Conservation (phyloP, 2,113 vertebrate species). For the Anser cygnoides region DNA sequence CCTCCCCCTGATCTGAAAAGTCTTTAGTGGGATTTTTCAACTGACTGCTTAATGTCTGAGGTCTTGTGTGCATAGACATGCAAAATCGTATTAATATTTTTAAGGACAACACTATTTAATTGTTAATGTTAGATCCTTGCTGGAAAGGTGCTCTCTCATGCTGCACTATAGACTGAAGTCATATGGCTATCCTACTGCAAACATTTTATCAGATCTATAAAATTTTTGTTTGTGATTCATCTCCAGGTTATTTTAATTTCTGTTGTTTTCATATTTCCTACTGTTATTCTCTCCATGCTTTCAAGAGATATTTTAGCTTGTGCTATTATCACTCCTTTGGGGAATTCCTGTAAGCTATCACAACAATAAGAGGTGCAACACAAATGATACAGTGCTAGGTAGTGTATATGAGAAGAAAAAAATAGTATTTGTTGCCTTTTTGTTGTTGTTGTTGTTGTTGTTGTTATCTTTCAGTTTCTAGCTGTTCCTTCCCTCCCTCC, state of each 20-base stretch:
- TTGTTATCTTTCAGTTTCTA: not conserved
- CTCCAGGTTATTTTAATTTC: not conserved
- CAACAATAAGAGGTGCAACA: not conserved
- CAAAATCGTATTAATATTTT: not conserved
- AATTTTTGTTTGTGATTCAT: not conserved
- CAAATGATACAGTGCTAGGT: not conserved
- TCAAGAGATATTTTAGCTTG: not conserved
- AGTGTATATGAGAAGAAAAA: not conserved
- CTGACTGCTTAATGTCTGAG: not conserved
- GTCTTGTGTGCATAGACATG: not conserved
- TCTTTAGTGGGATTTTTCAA: not conserved
- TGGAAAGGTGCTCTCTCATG: not conserved
- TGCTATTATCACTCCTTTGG: not conserved
- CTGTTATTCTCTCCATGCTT: not conserved
- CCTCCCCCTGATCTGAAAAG: not conserved
- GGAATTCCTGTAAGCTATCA: not conserved
- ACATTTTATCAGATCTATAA: not conserved
- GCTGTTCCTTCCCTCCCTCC: not conserved
- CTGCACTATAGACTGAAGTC: not conserved
- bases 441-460: not conserved
- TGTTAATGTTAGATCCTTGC: not conserved
- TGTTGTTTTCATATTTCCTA: not conserved
- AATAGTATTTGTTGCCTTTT: not conserved
- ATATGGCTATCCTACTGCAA: fast-evolving
- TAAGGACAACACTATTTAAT: not conserved